Evolutionary conservation across 1,140 invertebrate species (phyloP).

Genomic region (Aphaenogaster rudis): DNA sequence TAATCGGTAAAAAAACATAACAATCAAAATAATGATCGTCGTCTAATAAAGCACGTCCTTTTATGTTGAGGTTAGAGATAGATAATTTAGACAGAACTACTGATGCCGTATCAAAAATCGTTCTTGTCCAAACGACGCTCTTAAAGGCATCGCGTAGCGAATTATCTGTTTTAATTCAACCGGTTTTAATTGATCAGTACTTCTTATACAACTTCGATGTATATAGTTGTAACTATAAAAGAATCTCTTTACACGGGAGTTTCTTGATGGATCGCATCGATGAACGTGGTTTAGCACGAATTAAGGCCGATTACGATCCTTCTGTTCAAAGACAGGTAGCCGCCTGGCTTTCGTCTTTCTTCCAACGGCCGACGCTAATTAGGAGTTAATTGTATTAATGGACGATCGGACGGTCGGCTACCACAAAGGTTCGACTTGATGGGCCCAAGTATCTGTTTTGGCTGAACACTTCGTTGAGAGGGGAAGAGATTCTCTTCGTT

Average conservation of each 20-base stretch:
- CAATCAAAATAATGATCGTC: not conserved
- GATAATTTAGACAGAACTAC: slow-evolving; percentile 15
- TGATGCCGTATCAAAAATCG: not conserved
- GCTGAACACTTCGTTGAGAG: slow-evolving; percentile 52
- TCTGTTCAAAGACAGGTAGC: slow-evolving; percentile 67
- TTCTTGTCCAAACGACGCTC: not conserved
- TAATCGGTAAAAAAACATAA: not conserved
- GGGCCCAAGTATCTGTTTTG: slow-evolving; percentile 58
- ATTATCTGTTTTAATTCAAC: slow-evolving; percentile 17
- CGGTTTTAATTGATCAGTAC: slow-evolving; percentile 30
- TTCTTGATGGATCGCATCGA: slow-evolving; percentile 38
- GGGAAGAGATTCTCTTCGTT: slow-evolving; percentile 4
- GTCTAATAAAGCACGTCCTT: not conserved
- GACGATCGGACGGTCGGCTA: slow-evolving; percentile 69
- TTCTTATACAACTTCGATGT: not conserved
- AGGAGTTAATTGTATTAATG: slow-evolving; percentile 76
- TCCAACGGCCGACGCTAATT: slow-evolving; percentile 65
- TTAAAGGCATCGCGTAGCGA: not conserved
- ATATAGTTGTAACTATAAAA: not conserved
- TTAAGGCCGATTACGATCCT: slow-evolving; percentile 53
- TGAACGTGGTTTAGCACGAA: slow-evolving; percentile 54
- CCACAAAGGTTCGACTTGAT: slow-evolving; percentile 64
- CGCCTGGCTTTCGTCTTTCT: slow-evolving; percentile 50
- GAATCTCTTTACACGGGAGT: slow-evolving; percentile 16
- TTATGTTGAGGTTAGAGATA: not conserved